Evolutionary conservation across 2,888 invertebrate species (phyloP).

Genomic region (Tyria jacobaeae): DNA sequence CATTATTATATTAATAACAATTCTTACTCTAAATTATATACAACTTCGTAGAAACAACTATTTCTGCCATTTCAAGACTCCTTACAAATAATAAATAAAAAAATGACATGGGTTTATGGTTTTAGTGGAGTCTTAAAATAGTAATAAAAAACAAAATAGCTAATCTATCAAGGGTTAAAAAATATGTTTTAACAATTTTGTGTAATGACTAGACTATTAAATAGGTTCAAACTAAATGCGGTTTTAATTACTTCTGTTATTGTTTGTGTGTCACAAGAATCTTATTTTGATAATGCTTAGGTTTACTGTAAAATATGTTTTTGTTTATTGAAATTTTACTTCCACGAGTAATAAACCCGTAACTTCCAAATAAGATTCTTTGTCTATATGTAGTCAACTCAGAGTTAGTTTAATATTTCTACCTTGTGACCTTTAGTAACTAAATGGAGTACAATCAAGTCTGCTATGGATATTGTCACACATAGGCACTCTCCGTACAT

Average conservation of each 20-base stretch:
- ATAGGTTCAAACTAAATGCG: conserved; percentile 44
- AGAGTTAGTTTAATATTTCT: conserved; percentile 44
- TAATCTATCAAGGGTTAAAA: conserved; percentile 41
- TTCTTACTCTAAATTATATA: conserved; percentile 68
- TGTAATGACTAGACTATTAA: conserved; percentile 45
- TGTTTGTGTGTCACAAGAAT: conserved; percentile 33
- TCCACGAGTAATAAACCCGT: background rate
- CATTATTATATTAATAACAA: conserved; percentile 68
- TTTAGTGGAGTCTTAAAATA: conserved; percentile 43
- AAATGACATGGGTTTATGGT: background rate
- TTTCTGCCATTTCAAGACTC: conserved; percentile 47
- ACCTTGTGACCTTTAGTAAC: conserved; percentile 38
- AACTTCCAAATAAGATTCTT: conserved; percentile 25
- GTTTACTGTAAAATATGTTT: background rate
- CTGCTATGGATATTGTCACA: conserved; percentile 79
- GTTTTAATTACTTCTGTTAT: conserved; percentile 29
- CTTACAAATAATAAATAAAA: conserved; percentile 1
- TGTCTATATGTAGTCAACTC: conserved; percentile 35
- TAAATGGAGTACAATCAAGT: conserved; percentile 59
- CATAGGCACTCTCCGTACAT: conserved; percentile 79
- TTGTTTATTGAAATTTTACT: background rate
- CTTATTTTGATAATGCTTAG: conserved; percentile 24
- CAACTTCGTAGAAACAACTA: conserved; percentile 61
- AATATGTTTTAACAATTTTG: conserved; percentile 42
- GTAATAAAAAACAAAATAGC: conserved; percentile 30